A percentile compares a stretch with the other conserved stretches of the same genome.
Conservation (phyloP, 2,888 invertebrate species). For the Muschampia plurimacula region DNA sequence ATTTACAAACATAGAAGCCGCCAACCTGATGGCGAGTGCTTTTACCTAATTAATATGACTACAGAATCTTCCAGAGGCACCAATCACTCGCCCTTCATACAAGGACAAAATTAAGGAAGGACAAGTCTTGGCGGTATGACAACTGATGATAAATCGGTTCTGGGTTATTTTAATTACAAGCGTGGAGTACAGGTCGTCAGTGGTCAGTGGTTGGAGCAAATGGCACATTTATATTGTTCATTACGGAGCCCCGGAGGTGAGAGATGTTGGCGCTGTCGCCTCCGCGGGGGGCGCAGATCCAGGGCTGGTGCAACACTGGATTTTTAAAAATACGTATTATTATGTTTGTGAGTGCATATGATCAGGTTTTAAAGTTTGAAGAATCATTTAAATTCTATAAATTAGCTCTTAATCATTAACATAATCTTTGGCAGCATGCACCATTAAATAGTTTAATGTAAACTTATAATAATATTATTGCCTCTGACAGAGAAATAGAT, state of each 20-base stretch:
- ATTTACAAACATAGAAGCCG: not conserved
- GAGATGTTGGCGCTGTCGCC: constrained; percentile 79
- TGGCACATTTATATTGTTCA: constrained; percentile 82
- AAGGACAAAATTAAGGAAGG: not conserved
- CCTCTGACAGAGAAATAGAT: no score
- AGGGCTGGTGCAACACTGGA: constrained; percentile 59
- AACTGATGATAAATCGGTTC: not conserved
- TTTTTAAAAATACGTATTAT: no score
- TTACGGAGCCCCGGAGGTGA: constrained; percentile 78
- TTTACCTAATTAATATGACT: not conserved
- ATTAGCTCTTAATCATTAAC: no score
- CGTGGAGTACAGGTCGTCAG: constrained; percentile 36
- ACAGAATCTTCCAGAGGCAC: no score
- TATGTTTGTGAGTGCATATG: no score
- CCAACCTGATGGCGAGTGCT: not conserved
- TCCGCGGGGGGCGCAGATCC: constrained; percentile 63
- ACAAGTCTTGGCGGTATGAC: not conserved
- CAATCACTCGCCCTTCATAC: not conserved
- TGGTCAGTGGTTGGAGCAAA: constrained; percentile 56
- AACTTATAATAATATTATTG: no score
- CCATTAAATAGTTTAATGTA: no score
- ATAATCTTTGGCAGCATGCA: no score
- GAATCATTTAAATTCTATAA: no score
- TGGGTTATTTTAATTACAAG: not conserved
- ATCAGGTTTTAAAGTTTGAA: no score